These are phyloP conservation scores for Phasianus colchicus DNA, from an alignment of 2,113 vertebrate genomes.

Conservation along the genomic window DNA sequence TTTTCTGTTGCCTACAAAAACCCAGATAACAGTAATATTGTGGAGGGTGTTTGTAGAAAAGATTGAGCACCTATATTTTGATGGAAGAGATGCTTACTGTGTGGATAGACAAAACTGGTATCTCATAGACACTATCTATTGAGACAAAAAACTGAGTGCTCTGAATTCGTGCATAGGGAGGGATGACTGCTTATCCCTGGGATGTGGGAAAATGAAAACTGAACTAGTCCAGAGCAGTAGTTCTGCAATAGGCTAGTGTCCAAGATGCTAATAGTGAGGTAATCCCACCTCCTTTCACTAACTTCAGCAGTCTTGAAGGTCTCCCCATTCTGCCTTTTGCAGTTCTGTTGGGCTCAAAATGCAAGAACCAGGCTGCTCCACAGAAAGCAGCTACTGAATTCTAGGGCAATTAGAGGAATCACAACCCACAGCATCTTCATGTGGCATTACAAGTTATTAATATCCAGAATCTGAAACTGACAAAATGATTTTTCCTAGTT, in stretches of 20 bases:
- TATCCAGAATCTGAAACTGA: background rate
- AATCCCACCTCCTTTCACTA: background rate
- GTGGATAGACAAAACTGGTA: background rate
- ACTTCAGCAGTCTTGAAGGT: background rate
- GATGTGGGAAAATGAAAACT: background rate
- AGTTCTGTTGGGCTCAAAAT: background rate
- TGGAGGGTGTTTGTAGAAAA: background rate
- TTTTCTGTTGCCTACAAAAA: conserved; percentile 17
- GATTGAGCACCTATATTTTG: background rate
- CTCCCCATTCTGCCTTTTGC: background rate
- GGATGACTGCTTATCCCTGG: background rate
- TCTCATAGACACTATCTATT: background rate
- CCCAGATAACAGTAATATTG: conserved; percentile 10
- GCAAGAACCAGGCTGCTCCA: background rate
- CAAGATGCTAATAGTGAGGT: background rate
- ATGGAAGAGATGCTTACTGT: background rate
- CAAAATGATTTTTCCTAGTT: background rate
- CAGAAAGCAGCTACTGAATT: background rate
- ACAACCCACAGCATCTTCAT: background rate
- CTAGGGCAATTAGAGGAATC: background rate
- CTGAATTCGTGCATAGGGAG: background rate
- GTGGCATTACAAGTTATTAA: background rate
- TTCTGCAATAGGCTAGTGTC: background rate
- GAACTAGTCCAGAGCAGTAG: background rate
- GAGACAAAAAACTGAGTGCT: background rate